phyloP scores from a whole-genome alignment of 1,140 invertebrate genomes.

The Mycetomoellerius zeteki region DNA sequence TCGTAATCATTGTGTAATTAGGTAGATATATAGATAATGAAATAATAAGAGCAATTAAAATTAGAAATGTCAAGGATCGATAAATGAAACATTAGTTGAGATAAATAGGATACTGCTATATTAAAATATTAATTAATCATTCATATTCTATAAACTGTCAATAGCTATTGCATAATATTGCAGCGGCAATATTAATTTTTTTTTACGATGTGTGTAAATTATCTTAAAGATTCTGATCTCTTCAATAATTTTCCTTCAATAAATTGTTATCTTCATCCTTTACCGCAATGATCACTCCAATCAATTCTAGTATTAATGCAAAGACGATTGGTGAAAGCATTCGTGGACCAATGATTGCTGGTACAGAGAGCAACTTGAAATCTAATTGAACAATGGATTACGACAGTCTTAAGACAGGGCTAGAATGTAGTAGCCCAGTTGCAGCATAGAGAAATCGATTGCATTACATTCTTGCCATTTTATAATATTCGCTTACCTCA shows the following conservation, averaged over 20 bases:
- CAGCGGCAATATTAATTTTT: neutral
- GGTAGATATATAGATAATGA: neutral
- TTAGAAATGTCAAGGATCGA: neutral
- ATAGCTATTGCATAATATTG: neutral
- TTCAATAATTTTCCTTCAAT: slow-evolving; percentile 1
- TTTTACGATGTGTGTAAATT: no score
- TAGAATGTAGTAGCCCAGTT: neutral
- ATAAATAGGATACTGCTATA: neutral
- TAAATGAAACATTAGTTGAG: neutral
- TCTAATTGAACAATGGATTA: slow-evolving; percentile 34
- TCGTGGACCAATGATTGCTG: slow-evolving; percentile 1
- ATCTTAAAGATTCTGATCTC: slow-evolving; percentile 5
- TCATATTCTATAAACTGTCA: neutral
- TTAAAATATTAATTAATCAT: slow-evolving; percentile 1
- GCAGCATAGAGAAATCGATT: slow-evolving; percentile 1
- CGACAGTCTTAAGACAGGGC: slow-evolving; percentile 1
- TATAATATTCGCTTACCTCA: slow-evolving; percentile 12
- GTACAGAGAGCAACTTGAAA: slow-evolving; percentile 10
- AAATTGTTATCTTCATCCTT: neutral
- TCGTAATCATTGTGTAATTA: neutral
- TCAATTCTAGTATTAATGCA: neutral
- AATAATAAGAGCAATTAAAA: neutral
- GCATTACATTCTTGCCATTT: neutral
- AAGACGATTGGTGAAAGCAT: slow-evolving; percentile 2
- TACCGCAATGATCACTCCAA: slow-evolving; percentile 13